phyloP scores from a whole-genome alignment of 2,888 invertebrate species.

The Andrena praecox region DNA sequence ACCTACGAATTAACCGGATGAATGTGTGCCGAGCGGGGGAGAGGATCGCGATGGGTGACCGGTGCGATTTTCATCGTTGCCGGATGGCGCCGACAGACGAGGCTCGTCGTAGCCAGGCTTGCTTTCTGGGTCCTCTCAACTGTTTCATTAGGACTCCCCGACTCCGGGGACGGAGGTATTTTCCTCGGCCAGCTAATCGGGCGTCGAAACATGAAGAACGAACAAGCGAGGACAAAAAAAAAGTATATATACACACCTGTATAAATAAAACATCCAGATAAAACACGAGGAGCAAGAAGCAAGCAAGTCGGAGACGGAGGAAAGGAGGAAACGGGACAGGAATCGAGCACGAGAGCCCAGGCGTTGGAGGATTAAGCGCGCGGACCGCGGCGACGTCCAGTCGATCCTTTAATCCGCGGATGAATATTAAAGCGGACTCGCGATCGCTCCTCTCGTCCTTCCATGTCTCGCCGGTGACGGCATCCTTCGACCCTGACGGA shows the following conservation, averaged over 20 bases:
- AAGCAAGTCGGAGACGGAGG: background rate
- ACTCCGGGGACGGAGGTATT: too few species aligned
- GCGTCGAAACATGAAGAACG: too few species aligned
- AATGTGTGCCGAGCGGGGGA: slow-evolving; percentile 46
- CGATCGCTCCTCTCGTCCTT: slow-evolving; percentile 39
- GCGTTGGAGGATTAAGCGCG: slow-evolving; percentile 22
- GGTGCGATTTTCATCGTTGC: slow-evolving; percentile 48
- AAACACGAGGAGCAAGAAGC: background rate
- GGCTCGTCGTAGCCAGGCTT: background rate
- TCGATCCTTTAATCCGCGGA: slow-evolving; percentile 55
- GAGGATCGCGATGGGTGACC: slow-evolving; percentile 43
- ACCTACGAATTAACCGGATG: slow-evolving; percentile 75
- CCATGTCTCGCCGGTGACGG: slow-evolving; percentile 55
- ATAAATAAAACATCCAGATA: background rate
- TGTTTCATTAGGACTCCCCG: background rate
- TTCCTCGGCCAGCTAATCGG: too few species aligned
- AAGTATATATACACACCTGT: background rate
- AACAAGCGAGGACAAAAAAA: too few species aligned
- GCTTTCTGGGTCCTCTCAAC: too few species aligned
- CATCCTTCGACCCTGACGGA: slow-evolving; percentile 35
- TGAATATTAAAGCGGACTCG: slow-evolving; percentile 51
- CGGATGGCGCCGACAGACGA: background rate
- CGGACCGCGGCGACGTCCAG: slow-evolving; percentile 14
- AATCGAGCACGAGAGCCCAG: background rate
- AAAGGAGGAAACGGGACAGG: background rate